Base-by-base conservation (phyloP, 2,113 vertebrate genomes). In the Eublepharis macularius region DNA sequence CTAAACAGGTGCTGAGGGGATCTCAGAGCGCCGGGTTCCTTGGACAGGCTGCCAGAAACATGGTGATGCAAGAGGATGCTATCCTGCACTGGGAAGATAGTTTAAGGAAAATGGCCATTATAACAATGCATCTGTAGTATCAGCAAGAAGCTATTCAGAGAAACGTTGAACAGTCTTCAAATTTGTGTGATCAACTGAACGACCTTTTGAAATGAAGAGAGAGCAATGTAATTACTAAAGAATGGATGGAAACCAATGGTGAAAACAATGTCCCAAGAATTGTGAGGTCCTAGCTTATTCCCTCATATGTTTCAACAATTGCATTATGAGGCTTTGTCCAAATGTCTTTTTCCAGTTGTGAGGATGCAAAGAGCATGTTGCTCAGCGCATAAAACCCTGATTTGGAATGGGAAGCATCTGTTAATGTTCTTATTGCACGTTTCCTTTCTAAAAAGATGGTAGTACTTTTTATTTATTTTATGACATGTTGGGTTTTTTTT, bases 81-180 rank as follows among this genome's bases (percentile, higher is more conserved):
- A 98, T 99, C 90, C 95, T 99, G 90, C 98, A 99, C 93, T 99
- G 98, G 0, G 99, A 99, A 95, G 99, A 99, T 80, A 99, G 98
- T 92, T 95, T 99, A 91, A 97, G 98, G 87, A 99, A 99, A 94
- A 99, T 99, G 99, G 98, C 98, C 57, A 99, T 99, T 57, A 99
- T 99, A 94, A 99, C 99, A 4, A 99, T 98, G 11, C 99, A 99
- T 90, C 95, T 99, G 39, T 98, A 99, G n/a, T 99, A 99, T 92
- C 99, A 99, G 99, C 99, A 96, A 98, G 98, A 98, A 92, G 17
- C 29, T 94, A 88, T 85, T n/a, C 79, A 99, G 98, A n/a, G n/a
- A n/a, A n/a, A n/a, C 0, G 97, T 99, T n/a, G 98, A 98, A 87
- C 98, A 98, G 91, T 99, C 98, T 0, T 98, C 96, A 84, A 98